Conservation (phyloP, 2,113 vertebrate species). For the Apaloderma vittatum region DNA sequence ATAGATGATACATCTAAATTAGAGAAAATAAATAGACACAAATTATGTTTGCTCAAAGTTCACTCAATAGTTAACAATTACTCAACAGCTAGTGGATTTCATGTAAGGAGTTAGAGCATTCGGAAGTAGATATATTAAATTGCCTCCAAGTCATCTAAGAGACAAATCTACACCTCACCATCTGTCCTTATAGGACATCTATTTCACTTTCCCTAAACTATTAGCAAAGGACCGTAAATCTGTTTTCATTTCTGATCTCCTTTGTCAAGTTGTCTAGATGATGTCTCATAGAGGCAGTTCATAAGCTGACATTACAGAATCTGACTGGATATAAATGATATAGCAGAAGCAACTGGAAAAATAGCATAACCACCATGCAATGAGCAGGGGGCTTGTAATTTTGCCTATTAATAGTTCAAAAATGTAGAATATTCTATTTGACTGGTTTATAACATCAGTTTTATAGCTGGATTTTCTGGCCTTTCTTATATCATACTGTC, state of each 20-base stretch:
- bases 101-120: neutral
- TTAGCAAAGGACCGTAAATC: conserved; percentile 40
- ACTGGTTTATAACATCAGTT: conserved; percentile 14
- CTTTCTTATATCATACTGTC: neutral
- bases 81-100: neutral
- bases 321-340: neutral
- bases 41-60: neutral
- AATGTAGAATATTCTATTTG: conserved; percentile 22
- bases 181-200: conserved; percentile 34
- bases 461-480: conserved; percentile 41
- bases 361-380: neutral
- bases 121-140: conserved; percentile 5
- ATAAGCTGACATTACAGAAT: neutral
- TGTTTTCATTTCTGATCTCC: conserved; percentile 47
- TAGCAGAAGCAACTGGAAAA: conserved; percentile 21
- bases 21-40: neutral
- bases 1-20: neutral
- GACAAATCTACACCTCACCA: conserved; percentile 44
- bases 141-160: conserved; percentile 29
- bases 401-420: conserved; percentile 20
- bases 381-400: conserved; percentile 24
- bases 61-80: neutral
- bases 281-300: conserved; percentile 26
- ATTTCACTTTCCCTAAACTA: conserved; percentile 33
- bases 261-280: conserved; percentile 34